Percentiles rank a stretch among this genome's conserved stretches.
These are phyloP conservation scores for Periphyllus acericola DNA, from an alignment of 2,888 invertebrate species.

Conservation along the genomic window DNA sequence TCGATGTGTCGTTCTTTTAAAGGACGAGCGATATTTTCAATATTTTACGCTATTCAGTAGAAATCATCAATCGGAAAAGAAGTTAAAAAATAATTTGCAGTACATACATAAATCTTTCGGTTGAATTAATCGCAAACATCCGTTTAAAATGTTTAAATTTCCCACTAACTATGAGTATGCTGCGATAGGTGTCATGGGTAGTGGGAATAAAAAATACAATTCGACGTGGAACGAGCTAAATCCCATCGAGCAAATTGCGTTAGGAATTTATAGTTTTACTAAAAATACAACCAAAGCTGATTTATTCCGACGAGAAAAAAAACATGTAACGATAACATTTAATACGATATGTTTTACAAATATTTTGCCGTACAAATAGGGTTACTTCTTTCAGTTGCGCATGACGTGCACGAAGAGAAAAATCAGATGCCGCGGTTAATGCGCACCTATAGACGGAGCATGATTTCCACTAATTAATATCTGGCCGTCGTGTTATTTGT, in stretches of 20 bases:
- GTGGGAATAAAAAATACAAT: background rate
- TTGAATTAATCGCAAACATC: conserved; percentile 11
- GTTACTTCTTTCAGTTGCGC: background rate
- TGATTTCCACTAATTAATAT: too few relatives aligned
- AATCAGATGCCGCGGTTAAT: background rate
- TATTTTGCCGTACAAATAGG: too few relatives aligned
- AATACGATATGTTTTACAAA: background rate
- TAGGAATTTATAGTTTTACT: background rate
- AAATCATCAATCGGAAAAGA: background rate
- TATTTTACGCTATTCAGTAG: background rate
- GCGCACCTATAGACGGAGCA: too few relatives aligned
- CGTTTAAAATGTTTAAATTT: background rate
- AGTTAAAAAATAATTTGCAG: conserved; percentile 14
- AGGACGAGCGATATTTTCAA: background rate
- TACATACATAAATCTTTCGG: background rate
- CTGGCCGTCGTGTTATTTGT: too few relatives aligned
- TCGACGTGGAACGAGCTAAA: background rate
- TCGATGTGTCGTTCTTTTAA: background rate
- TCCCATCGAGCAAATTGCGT: background rate
- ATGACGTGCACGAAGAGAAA: background rate
- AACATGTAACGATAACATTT: background rate
- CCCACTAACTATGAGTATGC: background rate
- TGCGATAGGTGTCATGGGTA: background rate
- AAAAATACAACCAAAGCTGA: background rate
- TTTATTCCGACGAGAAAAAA: background rate